Evolutionary conservation across 2,797 vertebrate genomes (phyloP).

Genomic region (Coreius guichenoti): DNA sequence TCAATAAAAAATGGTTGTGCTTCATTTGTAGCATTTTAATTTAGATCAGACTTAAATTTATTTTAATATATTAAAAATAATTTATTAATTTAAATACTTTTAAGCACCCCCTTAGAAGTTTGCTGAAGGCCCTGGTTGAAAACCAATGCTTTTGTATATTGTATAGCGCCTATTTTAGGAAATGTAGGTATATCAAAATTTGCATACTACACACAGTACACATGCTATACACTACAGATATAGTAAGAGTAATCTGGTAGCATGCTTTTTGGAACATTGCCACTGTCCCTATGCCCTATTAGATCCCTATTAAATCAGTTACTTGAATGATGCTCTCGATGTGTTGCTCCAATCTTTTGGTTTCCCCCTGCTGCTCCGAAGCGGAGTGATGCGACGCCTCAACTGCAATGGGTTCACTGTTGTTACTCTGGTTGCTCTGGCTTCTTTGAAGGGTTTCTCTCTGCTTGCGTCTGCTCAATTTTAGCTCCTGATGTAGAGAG

Average conservation of each 20-base stretch:
- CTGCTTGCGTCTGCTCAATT: conserved; percentile 75
- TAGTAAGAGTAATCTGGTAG: background rate
- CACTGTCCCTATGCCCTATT: background rate
- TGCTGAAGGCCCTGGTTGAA: background rate
- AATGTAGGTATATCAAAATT: background rate
- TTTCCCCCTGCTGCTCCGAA: conserved; percentile 37
- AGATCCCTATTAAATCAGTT: background rate
- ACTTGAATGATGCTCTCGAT: conserved; percentile 60
- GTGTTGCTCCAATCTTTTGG: conserved; percentile 47
- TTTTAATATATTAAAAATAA: too few relatives aligned
- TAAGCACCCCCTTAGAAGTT: background rate
- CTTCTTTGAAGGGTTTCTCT: conserved; percentile 58
- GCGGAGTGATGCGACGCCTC: background rate
- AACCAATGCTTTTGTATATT: background rate
- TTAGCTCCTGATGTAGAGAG: conserved; percentile 78
- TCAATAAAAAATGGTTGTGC: background rate
- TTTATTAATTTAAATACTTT: background rate
- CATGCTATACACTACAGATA: background rate
- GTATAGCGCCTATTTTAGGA: background rate
- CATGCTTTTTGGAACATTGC: background rate
- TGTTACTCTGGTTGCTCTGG: conserved; percentile 41
- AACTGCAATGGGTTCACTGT: conserved; percentile 19
- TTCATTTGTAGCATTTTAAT: background rate
- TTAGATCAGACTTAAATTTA: background rate
- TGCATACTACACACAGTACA: background rate